phyloP scores from a whole-genome alignment of 2,888 invertebrate genomes.

The Tenthredo distinguenda region DNA sequence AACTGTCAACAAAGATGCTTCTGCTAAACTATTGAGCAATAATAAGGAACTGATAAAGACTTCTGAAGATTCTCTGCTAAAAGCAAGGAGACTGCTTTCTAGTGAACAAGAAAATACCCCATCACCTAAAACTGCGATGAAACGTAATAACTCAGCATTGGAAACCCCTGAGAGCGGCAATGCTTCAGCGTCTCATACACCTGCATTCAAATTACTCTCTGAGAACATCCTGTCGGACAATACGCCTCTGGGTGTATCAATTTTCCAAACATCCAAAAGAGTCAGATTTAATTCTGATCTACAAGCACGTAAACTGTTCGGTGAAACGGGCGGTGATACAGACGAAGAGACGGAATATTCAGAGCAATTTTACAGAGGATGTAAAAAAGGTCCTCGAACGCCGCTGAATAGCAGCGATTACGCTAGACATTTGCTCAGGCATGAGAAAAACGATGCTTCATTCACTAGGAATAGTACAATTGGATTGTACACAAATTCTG shows the following conservation, averaged over 20 bases:
- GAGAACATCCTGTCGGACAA: slow-evolving; percentile 54
- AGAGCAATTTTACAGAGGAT: slow-evolving; percentile 13
- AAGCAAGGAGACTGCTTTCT: slow-evolving; percentile 54
- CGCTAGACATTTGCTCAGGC: not conserved
- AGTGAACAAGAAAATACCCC: slow-evolving; percentile 30
- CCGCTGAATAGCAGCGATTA: not conserved
- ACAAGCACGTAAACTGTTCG: slow-evolving; percentile 64
- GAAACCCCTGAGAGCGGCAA: not conserved
- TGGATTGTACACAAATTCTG: not conserved
- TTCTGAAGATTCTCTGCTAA: slow-evolving; percentile 58
- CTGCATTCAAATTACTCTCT: not conserved
- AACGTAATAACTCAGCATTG: not conserved
- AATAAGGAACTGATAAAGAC: not conserved
- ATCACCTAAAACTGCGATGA: not conserved
- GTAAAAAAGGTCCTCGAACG: not conserved
- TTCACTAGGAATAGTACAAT: not conserved
- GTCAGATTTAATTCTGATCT: slow-evolving; percentile 64
- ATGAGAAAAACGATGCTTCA: not conserved
- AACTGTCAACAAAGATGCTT: not conserved
- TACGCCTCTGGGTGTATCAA: slow-evolving; percentile 60
- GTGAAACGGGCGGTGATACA: slow-evolving; percentile 57
- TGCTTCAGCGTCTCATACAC: not conserved
- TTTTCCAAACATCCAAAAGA: slow-evolving; percentile 63
- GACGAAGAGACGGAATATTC: slow-evolving; percentile 50
- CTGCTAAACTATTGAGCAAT: not conserved